These are phyloP conservation scores for Brevimyrus niger DNA, from an alignment of 2,113 vertebrate species.

Conservation along the genomic window DNA sequence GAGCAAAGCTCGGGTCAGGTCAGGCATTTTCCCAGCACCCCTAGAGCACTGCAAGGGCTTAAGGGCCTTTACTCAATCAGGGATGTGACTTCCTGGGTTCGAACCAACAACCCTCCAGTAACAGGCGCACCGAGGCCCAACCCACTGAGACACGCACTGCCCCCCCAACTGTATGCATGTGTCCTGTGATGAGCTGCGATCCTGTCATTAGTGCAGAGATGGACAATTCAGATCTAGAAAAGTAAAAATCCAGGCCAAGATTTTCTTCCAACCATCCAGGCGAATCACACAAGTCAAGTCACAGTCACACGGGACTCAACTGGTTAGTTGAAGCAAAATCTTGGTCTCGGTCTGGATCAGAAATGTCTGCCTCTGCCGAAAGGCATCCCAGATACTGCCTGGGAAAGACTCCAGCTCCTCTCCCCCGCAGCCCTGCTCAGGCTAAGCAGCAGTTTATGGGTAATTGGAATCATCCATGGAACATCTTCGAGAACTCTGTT, in stretches of 20 bases:
- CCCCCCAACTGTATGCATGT: not conserved
- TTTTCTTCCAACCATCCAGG: not conserved
- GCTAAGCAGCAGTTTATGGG: not conserved
- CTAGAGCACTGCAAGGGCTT: not conserved
- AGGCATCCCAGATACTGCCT: not conserved
- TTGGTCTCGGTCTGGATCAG: not conserved
- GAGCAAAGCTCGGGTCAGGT: not conserved
- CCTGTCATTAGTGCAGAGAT: not conserved
- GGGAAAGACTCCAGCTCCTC: not conserved
- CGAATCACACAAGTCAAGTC: not conserved
- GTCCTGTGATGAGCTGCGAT: not conserved
- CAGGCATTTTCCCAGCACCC: not conserved
- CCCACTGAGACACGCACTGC: not conserved
- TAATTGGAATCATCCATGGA: not conserved
- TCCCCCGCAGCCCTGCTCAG: not conserved
- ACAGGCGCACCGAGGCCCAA: not conserved
- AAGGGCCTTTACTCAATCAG: not conserved
- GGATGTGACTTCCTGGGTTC: not conserved
- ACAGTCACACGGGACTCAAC: not conserved
- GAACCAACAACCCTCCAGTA: not conserved
- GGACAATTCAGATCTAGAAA: not conserved
- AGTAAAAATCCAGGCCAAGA: not conserved
- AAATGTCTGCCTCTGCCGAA: not conserved
- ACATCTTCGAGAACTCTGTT: not conserved
- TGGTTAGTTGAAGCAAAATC: not conserved